Evolutionary conservation across 2,888 invertebrate genomes (phyloP).

Genomic region (Torymus auratus): DNA sequence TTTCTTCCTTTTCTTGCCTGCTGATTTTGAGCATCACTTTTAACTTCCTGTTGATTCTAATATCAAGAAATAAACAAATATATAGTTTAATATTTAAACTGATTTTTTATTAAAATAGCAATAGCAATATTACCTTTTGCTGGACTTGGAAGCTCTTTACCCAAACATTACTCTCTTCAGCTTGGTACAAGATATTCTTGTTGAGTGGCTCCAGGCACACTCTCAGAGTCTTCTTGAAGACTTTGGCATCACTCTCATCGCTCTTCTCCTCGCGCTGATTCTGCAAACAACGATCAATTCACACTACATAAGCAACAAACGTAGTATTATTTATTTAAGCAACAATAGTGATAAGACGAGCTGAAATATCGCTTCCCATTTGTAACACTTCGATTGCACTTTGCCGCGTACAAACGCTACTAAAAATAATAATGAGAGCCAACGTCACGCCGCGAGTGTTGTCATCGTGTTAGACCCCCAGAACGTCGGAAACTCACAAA

Average conservation of each 20-base stretch:
- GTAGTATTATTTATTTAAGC: too few species aligned
- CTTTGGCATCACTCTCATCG: slow-evolving; percentile 21
- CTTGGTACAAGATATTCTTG: slow-evolving; percentile 8
- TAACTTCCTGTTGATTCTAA: too few species aligned
- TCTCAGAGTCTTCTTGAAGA: slow-evolving; percentile 9
- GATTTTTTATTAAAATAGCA: not conserved
- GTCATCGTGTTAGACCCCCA: too few species aligned
- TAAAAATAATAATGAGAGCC: too few species aligned
- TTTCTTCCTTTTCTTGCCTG: not conserved
- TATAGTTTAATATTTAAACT: too few species aligned
- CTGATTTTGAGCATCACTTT: not conserved
- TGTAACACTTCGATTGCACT: too few species aligned
- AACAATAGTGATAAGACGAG: too few species aligned
- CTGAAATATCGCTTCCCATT: too few species aligned
- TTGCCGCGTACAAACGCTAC: too few species aligned
- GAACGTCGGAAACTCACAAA: too few species aligned
- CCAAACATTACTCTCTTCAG: not conserved
- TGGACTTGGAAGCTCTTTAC: not conserved
- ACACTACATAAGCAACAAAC: not conserved
- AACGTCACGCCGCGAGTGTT: too few species aligned
- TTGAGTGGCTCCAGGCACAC: slow-evolving; percentile 24
- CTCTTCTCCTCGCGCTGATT: not conserved
- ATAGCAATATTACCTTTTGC: slow-evolving; percentile 10
- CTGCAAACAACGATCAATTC: slow-evolving; percentile 16
- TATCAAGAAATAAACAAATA: too few species aligned